Conservation (phyloP, 1,140 invertebrate species). For the Drosophila sucinea region DNA sequence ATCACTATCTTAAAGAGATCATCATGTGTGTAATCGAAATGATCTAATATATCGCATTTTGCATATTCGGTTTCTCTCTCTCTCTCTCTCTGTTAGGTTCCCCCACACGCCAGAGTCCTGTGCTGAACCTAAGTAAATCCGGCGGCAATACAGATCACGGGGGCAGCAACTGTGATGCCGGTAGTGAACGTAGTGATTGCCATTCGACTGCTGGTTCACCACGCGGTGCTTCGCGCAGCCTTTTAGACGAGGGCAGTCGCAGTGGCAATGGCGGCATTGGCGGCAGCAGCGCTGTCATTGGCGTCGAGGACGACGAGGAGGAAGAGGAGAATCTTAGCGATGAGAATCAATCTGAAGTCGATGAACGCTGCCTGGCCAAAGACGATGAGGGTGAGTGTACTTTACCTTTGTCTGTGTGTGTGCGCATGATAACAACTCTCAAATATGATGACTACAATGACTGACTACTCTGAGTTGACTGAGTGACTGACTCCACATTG, state of each 20-base stretch:
- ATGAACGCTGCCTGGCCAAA: constrained; percentile 87
- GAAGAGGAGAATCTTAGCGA: constrained; percentile 93
- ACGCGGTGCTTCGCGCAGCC: constrained; percentile 68
- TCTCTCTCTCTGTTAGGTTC: constrained; percentile 86
- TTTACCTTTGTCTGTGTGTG: constrained; percentile 39
- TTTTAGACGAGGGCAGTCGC: constrained; percentile 77
- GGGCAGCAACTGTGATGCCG: constrained; percentile 85
- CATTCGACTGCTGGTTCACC: constrained; percentile 84
- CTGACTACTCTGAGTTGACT: constrained; percentile 29
- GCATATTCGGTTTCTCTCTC: too few relatives aligned
- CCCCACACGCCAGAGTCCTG: constrained; percentile 94
- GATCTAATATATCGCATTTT: neutral
- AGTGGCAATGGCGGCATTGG: constrained; percentile 84
- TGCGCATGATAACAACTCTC: constrained; percentile 25
- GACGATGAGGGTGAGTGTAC: constrained; percentile 90
- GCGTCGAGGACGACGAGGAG: constrained; percentile 86
- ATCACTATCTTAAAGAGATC: too few relatives aligned
- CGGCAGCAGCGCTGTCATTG: constrained; percentile 84
- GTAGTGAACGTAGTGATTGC: constrained; percentile 84
- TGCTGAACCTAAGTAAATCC: constrained; percentile 94
- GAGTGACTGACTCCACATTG: constrained; percentile 71
- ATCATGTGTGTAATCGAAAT: neutral
- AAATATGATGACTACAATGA: constrained; percentile 39
- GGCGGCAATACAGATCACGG: constrained; percentile 85
- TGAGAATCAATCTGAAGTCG: constrained; percentile 87